Conservation (phyloP, 2,797 vertebrate genomes). For the Dryobates pubescens region DNA sequence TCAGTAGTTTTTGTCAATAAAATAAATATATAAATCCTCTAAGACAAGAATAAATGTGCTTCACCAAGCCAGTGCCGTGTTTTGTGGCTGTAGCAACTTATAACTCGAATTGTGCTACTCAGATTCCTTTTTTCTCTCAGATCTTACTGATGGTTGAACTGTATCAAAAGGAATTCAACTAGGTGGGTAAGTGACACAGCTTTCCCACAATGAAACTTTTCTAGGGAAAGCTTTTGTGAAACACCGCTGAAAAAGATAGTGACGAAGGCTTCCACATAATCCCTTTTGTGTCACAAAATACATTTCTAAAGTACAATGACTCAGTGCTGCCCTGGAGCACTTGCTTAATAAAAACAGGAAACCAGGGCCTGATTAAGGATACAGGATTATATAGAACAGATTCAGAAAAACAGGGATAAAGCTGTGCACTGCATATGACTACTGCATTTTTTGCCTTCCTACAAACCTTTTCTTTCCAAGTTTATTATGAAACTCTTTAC, state of each 20-base stretch:
- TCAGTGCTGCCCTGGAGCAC: slow-evolving; percentile 1
- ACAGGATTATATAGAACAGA: not conserved
- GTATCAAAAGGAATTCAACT: slow-evolving; percentile 6
- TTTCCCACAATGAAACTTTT: slow-evolving; percentile 50
- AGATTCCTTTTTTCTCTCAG: not conserved
- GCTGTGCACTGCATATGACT: not conserved
- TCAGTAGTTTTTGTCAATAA: not conserved
- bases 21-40: not conserved
- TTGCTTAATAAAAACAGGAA: slow-evolving; percentile 37
- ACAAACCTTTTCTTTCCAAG: not conserved
- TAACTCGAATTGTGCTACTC: not conserved
- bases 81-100: slow-evolving; percentile 1
- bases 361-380: slow-evolving; percentile 7
- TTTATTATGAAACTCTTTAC: not conserved
- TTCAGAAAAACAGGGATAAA: not conserved
- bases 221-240: slow-evolving; percentile 27
- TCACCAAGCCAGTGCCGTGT: not conserved
- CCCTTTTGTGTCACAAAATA: not conserved
- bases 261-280: slow-evolving; percentile 35
- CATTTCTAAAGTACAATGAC: not conserved
- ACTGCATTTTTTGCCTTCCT: not conserved
- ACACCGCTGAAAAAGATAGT: not conserved
- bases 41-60: not conserved
- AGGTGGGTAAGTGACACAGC: slow-evolving; percentile 9
- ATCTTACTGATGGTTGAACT: not conserved